Percentiles rank a stretch among this genome's conserved stretches.
Evolutionary conservation across 2,797 vertebrate genomes (phyloP).

Genomic region (Acipenser oxyrinchus): DNA sequence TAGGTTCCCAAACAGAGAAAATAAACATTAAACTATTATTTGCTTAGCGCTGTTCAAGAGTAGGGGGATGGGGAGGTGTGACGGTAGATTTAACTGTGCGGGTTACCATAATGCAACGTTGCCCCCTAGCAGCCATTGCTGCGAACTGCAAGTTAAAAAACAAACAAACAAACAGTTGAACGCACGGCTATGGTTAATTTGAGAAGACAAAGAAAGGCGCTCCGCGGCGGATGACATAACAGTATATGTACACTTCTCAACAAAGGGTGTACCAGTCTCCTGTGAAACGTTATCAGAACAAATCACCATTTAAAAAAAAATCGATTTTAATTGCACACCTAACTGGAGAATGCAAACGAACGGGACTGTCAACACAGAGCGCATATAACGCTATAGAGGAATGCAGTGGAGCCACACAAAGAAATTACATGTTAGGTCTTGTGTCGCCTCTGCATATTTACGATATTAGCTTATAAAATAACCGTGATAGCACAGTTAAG

Average conservation of each 20-base stretch:
- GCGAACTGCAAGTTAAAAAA: slow-evolving; percentile 7
- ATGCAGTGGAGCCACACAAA: too few relatives aligned
- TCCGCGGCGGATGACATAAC: not conserved
- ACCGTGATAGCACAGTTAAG: slow-evolving; percentile 28
- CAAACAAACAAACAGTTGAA: not conserved
- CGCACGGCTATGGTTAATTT: not conserved
- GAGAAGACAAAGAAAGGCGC: not conserved
- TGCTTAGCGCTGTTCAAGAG: not conserved
- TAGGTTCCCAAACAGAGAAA: too few relatives aligned
- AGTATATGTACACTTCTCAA: not conserved
- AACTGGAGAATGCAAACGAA: too few relatives aligned
- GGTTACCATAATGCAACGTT: slow-evolving; percentile 24
- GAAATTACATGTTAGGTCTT: slow-evolving; percentile 20
- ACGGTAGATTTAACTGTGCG: slow-evolving; percentile 1
- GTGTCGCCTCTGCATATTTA: not conserved
- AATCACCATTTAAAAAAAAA: too few relatives aligned
- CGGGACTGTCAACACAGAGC: too few relatives aligned
- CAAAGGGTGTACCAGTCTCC: not conserved
- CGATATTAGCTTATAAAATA: slow-evolving; percentile 39
- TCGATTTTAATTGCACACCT: too few relatives aligned
- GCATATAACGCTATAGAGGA: too few relatives aligned
- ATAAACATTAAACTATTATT: too few relatives aligned
- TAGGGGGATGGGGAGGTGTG: not conserved
- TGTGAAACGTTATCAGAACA: not conserved
- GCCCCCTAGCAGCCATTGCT: slow-evolving; percentile 28